Evolutionary conservation across 1,140 invertebrate species (phyloP), one percentile per base, ranked within the genome.

Genomic region (Dolichoris vasculosae): DNA sequence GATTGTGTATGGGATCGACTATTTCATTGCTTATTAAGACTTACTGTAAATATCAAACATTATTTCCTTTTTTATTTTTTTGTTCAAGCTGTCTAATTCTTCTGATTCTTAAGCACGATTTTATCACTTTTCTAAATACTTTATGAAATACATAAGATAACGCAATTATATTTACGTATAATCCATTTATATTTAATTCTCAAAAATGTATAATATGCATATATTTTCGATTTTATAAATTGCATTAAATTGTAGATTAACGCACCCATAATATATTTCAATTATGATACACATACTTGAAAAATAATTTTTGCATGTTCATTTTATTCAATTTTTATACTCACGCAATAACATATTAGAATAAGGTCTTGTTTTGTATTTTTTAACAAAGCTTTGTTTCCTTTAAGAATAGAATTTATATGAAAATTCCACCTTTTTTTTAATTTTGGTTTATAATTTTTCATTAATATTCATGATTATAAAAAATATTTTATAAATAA

Each of bases 321-420:
- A 2, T 69, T 4, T 38, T 23, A 69, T 2, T 43, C 43, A 8
- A 43, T 38, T 40, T 73, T 67, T 17, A 11, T 73, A 23, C 20
- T 73, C n/a, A n/a, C 38, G 9, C 43, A 73, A 73, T 38, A 69
- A 38, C 67, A 38, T 38, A 38, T 69, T n/a, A n/a, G 32, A 43
- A n/a, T 43, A 2, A 71, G 20, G n/a, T 30, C 20, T 71, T 4
- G 69, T 9, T 4, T 17, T 9, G 35, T 69, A 26, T 69, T 69
- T 69, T 38, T 38, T 3, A 69, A 38, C 2, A 0, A 32, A 43
- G 23, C 79, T 71, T 82, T 73, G 67, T 82, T 82, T 46, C 73
- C 35, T n/a, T 51, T 26, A 71, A 40, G 43, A 71, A 73, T n/a
- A 55, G 32, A 40, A 55, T 73, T 69, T 38, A 55, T 32, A 48